Evolutionary conservation across 2,888 invertebrate species (phyloP), one percentile per base, ranked within the genome.

Genomic region (Saturnia japonica): DNA sequence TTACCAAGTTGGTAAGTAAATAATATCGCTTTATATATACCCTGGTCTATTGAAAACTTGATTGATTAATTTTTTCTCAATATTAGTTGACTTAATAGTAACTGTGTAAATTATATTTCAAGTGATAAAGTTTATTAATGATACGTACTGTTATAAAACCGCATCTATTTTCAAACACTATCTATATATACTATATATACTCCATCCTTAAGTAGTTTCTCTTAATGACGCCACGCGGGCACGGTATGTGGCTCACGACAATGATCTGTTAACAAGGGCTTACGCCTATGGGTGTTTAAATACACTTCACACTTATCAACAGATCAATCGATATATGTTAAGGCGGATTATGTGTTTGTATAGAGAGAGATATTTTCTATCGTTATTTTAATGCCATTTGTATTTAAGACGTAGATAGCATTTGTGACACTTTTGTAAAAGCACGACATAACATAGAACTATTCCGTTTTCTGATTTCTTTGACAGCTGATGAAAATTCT

Each of bases 291-390:
- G 40, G 19, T 64, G 34, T 64, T 70, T 70, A 70, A 67, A 40
- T 54, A 28, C 45, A 69, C 70, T 70, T 68, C 51, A 40, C 40
- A 68, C 42, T 68, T 70, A 70, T 70, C 70, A 42, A 70, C 42
- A 28, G 66, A 70, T 67, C 54, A 67, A 67, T 70, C 70, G 67
- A 70, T 66, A 54, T 54, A 64, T 70, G 66, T 70, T 70, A 54
- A 70, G 51, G 25, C 40, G 70, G 70, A 54, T 70, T 70, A 70
- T 40, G 54, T n/a, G 64, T 64, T 64, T 19, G 28, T 28, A 60
- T 25, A 60, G 57, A 51, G 47, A 51, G 11, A 28, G 57, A 28
- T 60, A 43, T 68, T 47, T 69, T 51, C 47, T 47, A n/a, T 19
- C 14, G n/a, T 19, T 69, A 62, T 40, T 69, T 42, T 28, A 64